Conservation (phyloP, 2,888 invertebrate genomes). For the Eupithecia vulgata region DNA sequence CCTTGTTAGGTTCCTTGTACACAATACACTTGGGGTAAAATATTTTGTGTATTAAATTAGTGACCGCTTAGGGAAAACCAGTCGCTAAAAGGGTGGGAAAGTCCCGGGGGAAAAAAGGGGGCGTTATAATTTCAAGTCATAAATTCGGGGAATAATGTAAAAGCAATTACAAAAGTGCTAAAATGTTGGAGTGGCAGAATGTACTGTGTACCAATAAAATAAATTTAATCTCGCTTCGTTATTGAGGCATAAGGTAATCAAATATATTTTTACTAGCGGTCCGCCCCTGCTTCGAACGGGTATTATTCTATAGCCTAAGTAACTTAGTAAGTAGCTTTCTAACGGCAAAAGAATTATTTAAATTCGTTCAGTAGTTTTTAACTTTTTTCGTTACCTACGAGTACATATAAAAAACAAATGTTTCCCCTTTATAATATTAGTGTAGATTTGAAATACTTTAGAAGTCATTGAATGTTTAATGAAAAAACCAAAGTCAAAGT, state of each 20-base stretch:
- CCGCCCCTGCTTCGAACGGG: too few relatives aligned
- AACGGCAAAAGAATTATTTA: too few relatives aligned
- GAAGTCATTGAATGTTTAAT: background rate
- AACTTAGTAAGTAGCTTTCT: too few relatives aligned
- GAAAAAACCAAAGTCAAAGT: background rate
- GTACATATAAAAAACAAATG: too few relatives aligned
- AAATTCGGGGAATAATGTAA: constrained; percentile 1
- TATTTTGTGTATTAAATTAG: constrained; percentile 17
- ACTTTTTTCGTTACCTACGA: too few relatives aligned
- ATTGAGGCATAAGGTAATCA: background rate
- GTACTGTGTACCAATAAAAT: background rate
- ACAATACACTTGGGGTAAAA: constrained; percentile 15
- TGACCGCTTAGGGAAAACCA: constrained; percentile 5
- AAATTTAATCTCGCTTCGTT: background rate
- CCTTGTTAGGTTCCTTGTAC: constrained; percentile 50
- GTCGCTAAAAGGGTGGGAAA: background rate
- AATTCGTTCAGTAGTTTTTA: too few relatives aligned
- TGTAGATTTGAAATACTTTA: background rate
- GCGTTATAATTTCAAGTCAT: constrained; percentile 3
- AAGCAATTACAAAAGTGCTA: constrained; percentile 5
- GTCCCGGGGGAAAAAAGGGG: background rate
- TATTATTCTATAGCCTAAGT: too few relatives aligned
- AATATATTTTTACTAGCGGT: background rate
- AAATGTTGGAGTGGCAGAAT: background rate
- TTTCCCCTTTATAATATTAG: too few relatives aligned